These are phyloP conservation scores for Ascidia mentula DNA, from an alignment of 23 tunicate species.

Conservation along the genomic window DNA sequence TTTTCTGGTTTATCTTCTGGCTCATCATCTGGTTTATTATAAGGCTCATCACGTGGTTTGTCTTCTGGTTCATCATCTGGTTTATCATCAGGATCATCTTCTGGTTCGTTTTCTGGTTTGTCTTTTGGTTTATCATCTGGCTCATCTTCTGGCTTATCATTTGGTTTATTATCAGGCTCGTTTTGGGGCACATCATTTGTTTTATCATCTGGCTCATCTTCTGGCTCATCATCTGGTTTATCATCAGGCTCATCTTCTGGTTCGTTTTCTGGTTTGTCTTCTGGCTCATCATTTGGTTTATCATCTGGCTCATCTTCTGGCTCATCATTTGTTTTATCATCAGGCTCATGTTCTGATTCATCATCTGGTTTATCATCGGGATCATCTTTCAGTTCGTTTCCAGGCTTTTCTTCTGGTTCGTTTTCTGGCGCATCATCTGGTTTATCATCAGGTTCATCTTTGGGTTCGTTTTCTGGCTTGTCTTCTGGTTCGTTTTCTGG, in stretches of 20 bases:
- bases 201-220: conserved; percentile 1
- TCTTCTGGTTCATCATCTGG: conserved; percentile 14
- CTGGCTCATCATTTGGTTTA: neutral
- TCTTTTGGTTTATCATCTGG: conserved; percentile 14
- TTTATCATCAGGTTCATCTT: neutral
- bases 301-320: conserved; percentile 16
- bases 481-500: conserved; percentile 14
- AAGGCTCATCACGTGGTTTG: neutral
- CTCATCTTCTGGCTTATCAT: neutral
- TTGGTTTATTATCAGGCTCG: conserved; percentile 9
- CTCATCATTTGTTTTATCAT: conserved; percentile 4
- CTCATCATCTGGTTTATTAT: conserved; percentile 7
- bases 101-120: neutral
- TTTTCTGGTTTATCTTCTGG: neutral
- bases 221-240: conserved; percentile 10
- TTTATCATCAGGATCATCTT: neutral
- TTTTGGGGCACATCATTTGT: conserved; percentile 11
- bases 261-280: conserved; percentile 6
- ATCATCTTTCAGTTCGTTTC: neutral
- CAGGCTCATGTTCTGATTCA: conserved; percentile 5
- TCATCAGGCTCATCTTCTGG: conserved; percentile 21
- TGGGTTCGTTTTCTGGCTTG: conserved; percentile 2
- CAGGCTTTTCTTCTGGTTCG: conserved; percentile 4
- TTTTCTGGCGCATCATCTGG: conserved; percentile 17
- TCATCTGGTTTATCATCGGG: conserved; percentile 11